These are phyloP conservation scores for Argopecten irradians DNA, from an alignment of 1,140 invertebrate species.

Conservation along the genomic window DNA sequence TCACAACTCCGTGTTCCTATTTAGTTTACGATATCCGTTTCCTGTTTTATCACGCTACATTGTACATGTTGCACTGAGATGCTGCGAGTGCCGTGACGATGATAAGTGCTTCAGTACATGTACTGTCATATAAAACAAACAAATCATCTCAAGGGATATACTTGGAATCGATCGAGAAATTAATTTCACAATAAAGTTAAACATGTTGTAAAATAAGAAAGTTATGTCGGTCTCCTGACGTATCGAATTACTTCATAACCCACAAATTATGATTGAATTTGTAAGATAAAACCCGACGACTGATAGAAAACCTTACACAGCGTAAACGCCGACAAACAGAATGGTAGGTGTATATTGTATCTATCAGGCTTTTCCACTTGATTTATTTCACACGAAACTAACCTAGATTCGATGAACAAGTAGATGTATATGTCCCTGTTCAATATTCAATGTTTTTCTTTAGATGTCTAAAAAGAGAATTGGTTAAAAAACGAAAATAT, in stretches of 20 bases:
- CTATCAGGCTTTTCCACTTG: no score
- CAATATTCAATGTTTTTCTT: no score
- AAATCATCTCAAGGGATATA: neutral
- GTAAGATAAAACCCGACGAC: neutral
- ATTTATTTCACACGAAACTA: no score
- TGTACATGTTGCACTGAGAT: neutral
- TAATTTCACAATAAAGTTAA: neutral
- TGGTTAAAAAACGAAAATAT: no score
- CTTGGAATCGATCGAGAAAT: neutral
- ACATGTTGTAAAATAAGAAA: neutral
- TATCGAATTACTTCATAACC: neutral
- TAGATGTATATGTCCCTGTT: no score
- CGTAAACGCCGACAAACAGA: no score
- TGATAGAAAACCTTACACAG: no score
- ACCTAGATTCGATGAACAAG: no score
- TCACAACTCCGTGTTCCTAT: neutral
- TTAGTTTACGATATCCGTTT: constrained; percentile 18
- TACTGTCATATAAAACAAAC: neutral
- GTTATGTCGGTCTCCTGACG: neutral
- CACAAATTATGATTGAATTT: neutral
- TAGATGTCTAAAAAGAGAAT: no score
- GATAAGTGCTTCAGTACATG: neutral
- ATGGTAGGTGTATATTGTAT: no score
- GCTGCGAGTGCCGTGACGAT: neutral
- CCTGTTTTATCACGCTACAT: neutral